Evolutionary conservation across 2,113 vertebrate genomes (phyloP).

Genomic region (Myodes glareolus): DNA sequence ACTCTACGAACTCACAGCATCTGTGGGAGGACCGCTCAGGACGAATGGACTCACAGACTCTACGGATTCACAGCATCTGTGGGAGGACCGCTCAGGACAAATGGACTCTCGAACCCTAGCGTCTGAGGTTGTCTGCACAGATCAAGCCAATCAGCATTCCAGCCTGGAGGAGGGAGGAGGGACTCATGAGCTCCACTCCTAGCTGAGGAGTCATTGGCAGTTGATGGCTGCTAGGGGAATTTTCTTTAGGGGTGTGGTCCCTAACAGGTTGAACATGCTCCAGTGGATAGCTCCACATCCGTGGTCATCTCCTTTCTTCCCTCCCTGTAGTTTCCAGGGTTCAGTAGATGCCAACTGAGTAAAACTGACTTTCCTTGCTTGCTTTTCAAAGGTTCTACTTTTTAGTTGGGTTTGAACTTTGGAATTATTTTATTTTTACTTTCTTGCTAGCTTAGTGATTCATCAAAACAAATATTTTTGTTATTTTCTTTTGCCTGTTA

Average conservation of each 20-base stretch:
- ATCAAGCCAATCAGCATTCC: neutral
- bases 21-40: too few relatives aligned
- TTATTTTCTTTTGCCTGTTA: neutral
- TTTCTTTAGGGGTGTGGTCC: neutral
- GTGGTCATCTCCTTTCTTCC: neutral
- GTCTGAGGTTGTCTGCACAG: neutral
- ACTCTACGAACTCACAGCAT: neutral
- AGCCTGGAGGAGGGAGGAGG: neutral
- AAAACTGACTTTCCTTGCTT: neutral
- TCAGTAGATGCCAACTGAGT: neutral
- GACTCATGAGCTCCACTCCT: neutral
- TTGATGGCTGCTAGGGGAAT: neutral
- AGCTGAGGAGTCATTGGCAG: neutral
- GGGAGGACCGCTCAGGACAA: too few relatives aligned
- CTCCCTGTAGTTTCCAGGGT: too few relatives aligned
- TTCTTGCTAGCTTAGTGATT: conserved; percentile 54
- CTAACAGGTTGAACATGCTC: neutral
- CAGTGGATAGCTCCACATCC: accelerated
- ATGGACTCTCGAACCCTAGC: too few relatives aligned
- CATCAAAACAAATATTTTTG: conserved; percentile 62
- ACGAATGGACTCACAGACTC: too few relatives aligned
- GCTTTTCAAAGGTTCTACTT: neutral
- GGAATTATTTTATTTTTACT: conserved; percentile 49
- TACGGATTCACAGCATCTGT: neutral
- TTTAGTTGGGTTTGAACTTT: conserved; percentile 19